Conservation (phyloP, 1,140 invertebrate genomes). For the Heliconius melpomene region DNA sequence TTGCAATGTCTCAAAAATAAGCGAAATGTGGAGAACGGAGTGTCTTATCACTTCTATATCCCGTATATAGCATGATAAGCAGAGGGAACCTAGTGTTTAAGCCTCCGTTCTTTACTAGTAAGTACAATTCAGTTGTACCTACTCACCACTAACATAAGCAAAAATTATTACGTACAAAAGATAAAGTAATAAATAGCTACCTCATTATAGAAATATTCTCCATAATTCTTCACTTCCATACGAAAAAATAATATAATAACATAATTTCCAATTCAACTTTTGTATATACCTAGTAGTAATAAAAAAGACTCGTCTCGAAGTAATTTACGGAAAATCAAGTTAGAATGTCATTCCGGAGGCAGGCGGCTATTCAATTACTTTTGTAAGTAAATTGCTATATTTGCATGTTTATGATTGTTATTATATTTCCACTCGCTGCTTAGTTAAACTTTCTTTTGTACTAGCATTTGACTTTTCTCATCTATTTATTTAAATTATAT, state of each 20-base stretch:
- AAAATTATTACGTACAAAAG: too few relatives aligned
- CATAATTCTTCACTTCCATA: background rate
- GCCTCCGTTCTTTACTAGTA: too few relatives aligned
- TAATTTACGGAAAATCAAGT: constrained; percentile 62
- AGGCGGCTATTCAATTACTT: constrained; percentile 65
- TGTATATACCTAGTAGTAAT: constrained; percentile 44
- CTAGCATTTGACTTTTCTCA: constrained; percentile 25
- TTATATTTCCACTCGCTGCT: constrained; percentile 43
- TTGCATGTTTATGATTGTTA: constrained; percentile 68
- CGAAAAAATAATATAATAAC: constrained; percentile 15
- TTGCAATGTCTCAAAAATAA: too few relatives aligned
- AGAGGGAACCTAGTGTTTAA: too few relatives aligned
- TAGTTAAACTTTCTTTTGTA: constrained; percentile 58
- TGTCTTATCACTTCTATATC: too few relatives aligned
- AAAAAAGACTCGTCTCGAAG: constrained; percentile 40
- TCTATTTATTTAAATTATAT: constrained; percentile 38
- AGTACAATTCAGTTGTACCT: too few relatives aligned
- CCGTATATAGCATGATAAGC: too few relatives aligned
- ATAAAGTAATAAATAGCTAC: background rate
- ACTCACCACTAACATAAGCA: too few relatives aligned
- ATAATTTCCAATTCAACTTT: constrained; percentile 51
- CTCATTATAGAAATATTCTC: background rate
- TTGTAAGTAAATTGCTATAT: constrained; percentile 66
- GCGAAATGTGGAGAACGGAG: too few relatives aligned
- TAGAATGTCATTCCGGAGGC: constrained; percentile 54